Base-by-base conservation (phyloP, 1,140 invertebrate species). In the Spodoptera litura region DNA sequence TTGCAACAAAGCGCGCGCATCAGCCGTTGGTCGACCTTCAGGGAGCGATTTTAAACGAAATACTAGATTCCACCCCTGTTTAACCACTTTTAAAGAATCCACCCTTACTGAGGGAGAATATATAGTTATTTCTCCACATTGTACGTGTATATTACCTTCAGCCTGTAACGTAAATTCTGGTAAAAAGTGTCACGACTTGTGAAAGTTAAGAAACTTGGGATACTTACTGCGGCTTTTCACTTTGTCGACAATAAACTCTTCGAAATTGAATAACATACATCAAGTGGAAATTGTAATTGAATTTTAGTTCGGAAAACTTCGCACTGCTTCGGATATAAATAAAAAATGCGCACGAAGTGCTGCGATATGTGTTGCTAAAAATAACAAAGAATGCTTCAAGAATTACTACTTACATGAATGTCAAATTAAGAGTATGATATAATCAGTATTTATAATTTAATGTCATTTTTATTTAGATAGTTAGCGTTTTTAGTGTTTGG, bases 11-110 rank as follows among this genome's bases (percentile, higher is more conserved):
- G 82, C 71, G 74, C 77, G 78, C 78, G 70, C 77, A 71, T 74
- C 75, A 80, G 79, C 81, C 83, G 80, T 78, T 78, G 73, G 62
- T 80, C 58, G 82, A 85, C 83, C 86, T 85, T 86, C 53, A 76
- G 87, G 84, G 87, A 86, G 61, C 83, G 77, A 84, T 85, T 88
- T 82, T 83, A 83, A 78, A 84, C 66, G 73, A 80, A 88, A 89
- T 85, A 72, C 79, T 79, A 79, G 78, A 84, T 80, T 80, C 81
- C 55, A 64, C 73, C 62, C 61, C 27, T 61, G 82, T 80, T 72
- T 87, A 82, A 81, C 66, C 72, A 73, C 73, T 83, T 81, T 86
- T 81, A 83, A 89, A 82, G 81, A 74, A 78, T 73, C 38, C 44
- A 66, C 70, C 58, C 51, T 44, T 73, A 51, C 59, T 71, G 61